Evolutionary conservation across 2,113 vertebrate genomes (phyloP).

Genomic region (Platanista minor): DNA sequence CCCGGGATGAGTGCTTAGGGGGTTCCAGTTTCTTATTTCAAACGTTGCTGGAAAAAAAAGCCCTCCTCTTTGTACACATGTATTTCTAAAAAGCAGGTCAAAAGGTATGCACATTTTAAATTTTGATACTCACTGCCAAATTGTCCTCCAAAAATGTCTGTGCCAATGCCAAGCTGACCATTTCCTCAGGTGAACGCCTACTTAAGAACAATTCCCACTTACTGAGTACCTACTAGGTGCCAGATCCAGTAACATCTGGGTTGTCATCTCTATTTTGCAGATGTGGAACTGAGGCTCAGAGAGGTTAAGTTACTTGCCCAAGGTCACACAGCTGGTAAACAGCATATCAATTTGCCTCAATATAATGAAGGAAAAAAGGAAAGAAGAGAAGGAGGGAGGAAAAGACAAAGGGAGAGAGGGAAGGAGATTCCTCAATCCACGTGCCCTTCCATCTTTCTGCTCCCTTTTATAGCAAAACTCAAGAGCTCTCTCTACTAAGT

Average conservation of each 20-base stretch:
- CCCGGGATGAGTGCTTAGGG: background rate
- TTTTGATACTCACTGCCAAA: background rate
- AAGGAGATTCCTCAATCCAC: background rate
- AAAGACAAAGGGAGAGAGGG: background rate
- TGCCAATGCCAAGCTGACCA: background rate
- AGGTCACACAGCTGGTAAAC: background rate
- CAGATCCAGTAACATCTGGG: background rate
- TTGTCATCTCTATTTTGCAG: background rate
- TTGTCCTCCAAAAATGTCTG: background rate
- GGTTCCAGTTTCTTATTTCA: background rate
- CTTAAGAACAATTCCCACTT: background rate
- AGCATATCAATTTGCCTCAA: background rate
- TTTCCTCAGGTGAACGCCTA: background rate
- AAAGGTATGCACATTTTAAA: background rate
- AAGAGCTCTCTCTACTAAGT: background rate
- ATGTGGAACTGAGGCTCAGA: background rate
- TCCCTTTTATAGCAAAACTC: background rate
- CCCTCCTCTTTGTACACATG: background rate
- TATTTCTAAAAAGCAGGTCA: background rate
- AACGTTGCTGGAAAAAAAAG: background rate
- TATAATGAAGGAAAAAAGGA: background rate
- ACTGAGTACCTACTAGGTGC: background rate
- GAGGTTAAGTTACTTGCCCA: background rate
- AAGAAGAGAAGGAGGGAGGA: background rate
- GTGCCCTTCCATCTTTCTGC: background rate